A percentile compares a stretch with the other conserved stretches of the same genome.
Conservation (phyloP, 2,797 vertebrate species). For the Telmatherina bonti region DNA sequence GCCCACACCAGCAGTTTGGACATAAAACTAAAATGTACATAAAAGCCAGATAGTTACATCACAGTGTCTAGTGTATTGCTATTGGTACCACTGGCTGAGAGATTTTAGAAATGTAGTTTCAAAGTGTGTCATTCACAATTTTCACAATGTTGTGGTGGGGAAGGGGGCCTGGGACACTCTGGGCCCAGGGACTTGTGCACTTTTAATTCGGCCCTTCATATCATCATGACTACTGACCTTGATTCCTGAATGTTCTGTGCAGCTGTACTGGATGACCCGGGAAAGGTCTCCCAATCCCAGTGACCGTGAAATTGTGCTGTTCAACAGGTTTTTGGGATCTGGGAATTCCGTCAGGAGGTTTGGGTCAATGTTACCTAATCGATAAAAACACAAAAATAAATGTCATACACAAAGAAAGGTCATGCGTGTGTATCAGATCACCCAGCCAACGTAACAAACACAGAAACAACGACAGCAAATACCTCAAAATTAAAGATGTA, state of each 20-base stretch:
- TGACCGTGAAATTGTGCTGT: conserved; percentile 86
- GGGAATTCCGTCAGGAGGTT: conserved; percentile 90
- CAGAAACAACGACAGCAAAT: background rate
- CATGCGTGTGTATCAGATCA: rapidly evolving
- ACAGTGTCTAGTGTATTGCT: too few species aligned
- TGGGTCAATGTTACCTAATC: conserved; percentile 41
- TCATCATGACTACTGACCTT: conserved; percentile 84
- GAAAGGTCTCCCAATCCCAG: conserved; percentile 87
- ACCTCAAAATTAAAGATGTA: background rate
- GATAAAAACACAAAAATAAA: conserved; percentile 1
- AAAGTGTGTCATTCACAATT: too few species aligned
- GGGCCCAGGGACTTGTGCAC: too few species aligned
- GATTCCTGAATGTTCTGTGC: conserved; percentile 84
- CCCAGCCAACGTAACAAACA: too few species aligned
- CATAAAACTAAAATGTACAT: too few species aligned
- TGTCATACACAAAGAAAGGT: background rate
- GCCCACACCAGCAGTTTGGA: too few species aligned
- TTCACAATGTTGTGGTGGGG: too few species aligned
- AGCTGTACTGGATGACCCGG: conserved; percentile 89
- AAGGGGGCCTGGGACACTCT: too few species aligned
- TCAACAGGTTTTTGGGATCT: conserved; percentile 90
- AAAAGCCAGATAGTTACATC: too few species aligned
- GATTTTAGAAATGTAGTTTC: too few species aligned
- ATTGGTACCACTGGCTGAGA: too few species aligned
- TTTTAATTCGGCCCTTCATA: too few species aligned